A percentile compares a stretch with the other conserved stretches of the same genome.
phyloP scores from a whole-genome alignment of 2,888 invertebrate genomes.

The Caenorhabditis becei region DNA sequence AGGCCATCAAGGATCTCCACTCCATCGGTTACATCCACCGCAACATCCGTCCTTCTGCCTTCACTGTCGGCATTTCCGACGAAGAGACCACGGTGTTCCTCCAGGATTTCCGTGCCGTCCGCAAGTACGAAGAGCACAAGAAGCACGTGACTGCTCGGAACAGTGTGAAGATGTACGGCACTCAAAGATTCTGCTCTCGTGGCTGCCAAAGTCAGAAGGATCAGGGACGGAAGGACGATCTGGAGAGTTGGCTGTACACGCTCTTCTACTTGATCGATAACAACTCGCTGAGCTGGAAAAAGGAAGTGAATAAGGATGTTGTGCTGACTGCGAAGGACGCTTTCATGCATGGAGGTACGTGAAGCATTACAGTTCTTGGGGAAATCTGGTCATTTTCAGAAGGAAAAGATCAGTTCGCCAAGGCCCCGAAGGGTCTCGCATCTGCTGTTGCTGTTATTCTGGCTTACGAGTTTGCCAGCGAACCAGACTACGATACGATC shows the following conservation, averaged over 20 bases:
- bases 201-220: slow-evolving; percentile 28
- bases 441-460: slow-evolving; percentile 5
- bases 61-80: slow-evolving; percentile 20
- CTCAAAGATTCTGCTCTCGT: slow-evolving; percentile 22
- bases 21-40: slow-evolving; percentile 45
- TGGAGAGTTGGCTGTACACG: slow-evolving; percentile 46
- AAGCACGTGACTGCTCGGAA: slow-evolving; percentile 36
- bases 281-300: slow-evolving; percentile 37
- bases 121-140: slow-evolving; percentile 41
- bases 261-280: slow-evolving; percentile 39
- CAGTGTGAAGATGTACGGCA: slow-evolving; percentile 33
- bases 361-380: not conserved
- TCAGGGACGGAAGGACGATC: slow-evolving; percentile 44
- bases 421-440: not conserved
- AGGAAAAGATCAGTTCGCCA: slow-evolving; percentile 36
- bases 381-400: slow-evolving; percentile 11
- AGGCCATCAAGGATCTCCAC: slow-evolving; percentile 37
- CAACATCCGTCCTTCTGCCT: slow-evolving; percentile 46
- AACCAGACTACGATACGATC: slow-evolving; percentile 41
- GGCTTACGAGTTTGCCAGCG: slow-evolving; percentile 20
- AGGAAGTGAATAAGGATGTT: slow-evolving; percentile 6
- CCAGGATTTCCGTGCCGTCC: slow-evolving; percentile 35
- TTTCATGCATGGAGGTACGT: slow-evolving; percentile 32
- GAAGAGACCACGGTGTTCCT: slow-evolving; percentile 20
- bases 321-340: slow-evolving; percentile 18